Conservation (phyloP, 2,888 invertebrate genomes). For the Neoascia interrupta region DNA sequence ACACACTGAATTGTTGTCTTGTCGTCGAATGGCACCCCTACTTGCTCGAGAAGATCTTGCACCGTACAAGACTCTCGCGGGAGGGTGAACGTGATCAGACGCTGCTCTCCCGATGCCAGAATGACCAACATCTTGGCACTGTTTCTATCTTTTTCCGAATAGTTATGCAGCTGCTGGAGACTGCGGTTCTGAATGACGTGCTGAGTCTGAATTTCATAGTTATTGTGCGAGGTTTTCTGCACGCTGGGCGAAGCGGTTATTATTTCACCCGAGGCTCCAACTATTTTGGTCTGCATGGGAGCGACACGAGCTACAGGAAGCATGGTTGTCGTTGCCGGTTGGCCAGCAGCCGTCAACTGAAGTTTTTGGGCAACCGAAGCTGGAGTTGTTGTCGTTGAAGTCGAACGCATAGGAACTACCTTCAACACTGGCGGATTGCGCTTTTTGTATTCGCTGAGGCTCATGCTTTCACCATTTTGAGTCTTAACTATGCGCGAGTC, state of each 20-base stretch:
- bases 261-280: constrained; percentile 13
- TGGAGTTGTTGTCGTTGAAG: constrained; percentile 1
- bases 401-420: constrained; percentile 49
- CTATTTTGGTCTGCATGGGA: constrained; percentile 64
- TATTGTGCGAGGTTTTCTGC: constrained; percentile 77
- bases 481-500: constrained; percentile 75
- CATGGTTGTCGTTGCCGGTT: constrained; percentile 47
- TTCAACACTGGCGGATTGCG: constrained; percentile 70
- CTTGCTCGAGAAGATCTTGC: constrained; percentile 90
- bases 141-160: constrained; percentile 77
- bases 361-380: constrained; percentile 70
- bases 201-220: constrained; percentile 79
- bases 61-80: constrained; percentile 91
- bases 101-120: constrained; percentile 88
- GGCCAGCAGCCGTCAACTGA: constrained; percentile 66
- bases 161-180: constrained; percentile 72
- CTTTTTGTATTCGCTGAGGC: constrained; percentile 77
- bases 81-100: constrained; percentile 89
- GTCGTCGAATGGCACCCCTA: constrained; percentile 84
- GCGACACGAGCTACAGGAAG: constrained; percentile 72
- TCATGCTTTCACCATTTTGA: constrained; percentile 76
- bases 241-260: constrained; percentile 74
- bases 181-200: constrained; percentile 78
- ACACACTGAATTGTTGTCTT: constrained; percentile 88
- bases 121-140: constrained; percentile 90